These are phyloP conservation scores for Drosophila nikananu DNA, from an alignment of 1,140 invertebrate species.

Conservation along the genomic window DNA sequence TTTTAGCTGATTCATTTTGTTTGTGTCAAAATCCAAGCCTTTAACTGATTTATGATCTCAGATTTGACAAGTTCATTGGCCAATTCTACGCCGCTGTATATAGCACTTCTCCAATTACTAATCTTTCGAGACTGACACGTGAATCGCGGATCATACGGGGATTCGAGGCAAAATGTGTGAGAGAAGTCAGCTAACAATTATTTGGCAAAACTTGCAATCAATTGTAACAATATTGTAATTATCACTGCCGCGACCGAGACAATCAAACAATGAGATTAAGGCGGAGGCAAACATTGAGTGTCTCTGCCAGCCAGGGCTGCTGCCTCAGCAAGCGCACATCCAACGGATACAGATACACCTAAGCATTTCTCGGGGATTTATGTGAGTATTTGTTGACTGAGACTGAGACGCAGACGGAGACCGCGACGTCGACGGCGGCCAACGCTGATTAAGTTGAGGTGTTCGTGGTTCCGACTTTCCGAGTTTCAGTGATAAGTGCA, in stretches of 20 bases:
- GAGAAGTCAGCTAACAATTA: constrained; percentile 54
- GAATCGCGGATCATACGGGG: constrained; percentile 14
- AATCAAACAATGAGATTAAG: constrained; percentile 38
- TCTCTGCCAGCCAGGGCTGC: constrained; percentile 56
- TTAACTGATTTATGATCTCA: constrained; percentile 27
- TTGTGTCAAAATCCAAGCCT: constrained; percentile 16
- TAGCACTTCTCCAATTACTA: not conserved
- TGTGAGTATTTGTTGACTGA: constrained; percentile 14
- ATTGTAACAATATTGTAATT: constrained; percentile 59
- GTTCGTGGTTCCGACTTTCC: constrained; percentile 31
- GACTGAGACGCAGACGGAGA: constrained; percentile 5
- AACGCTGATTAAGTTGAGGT: constrained; percentile 64
- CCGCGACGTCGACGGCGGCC: constrained; percentile 24
- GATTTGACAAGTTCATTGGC: constrained; percentile 38
- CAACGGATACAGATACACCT: constrained; percentile 31
- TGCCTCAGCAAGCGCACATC: constrained; percentile 25
- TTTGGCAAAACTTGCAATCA: constrained; percentile 60
- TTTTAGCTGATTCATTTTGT: constrained; percentile 10
- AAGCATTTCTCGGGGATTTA: constrained; percentile 16
- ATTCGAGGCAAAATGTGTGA: not conserved
- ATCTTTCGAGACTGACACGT: constrained; percentile 32
- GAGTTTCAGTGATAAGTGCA: constrained; percentile 73
- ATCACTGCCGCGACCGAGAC: constrained; percentile 19
- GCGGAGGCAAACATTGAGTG: constrained; percentile 19
- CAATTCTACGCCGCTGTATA: constrained; percentile 22